A percentile compares a stretch with the other conserved stretches of the same genome.
phyloP scores from a whole-genome alignment of 1,140 invertebrate species.

The Papilio glaucus region DNA sequence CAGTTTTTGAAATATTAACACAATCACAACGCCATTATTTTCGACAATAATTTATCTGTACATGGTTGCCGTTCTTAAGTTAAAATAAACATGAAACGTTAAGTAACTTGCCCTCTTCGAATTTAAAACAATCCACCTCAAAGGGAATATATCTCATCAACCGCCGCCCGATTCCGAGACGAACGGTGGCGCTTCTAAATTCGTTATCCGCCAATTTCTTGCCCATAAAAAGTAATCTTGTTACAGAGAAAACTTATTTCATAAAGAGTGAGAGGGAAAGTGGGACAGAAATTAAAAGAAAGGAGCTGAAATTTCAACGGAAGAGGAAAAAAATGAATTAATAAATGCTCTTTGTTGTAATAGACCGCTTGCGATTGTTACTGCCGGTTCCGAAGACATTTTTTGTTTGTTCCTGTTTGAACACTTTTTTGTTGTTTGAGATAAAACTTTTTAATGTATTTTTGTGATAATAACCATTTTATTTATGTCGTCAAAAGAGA shows the following conservation, averaged over 20 bases:
- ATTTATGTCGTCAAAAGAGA: neutral
- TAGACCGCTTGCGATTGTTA: conserved; percentile 50
- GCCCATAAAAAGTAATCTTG: conserved; percentile 75
- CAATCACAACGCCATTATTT: neutral
- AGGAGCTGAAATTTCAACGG: conserved; percentile 50
- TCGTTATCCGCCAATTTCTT: conserved; percentile 73
- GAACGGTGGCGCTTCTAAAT: conserved; percentile 51
- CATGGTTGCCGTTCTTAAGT: too few relatives aligned
- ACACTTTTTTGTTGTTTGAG: neutral
- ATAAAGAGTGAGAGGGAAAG: conserved; percentile 57
- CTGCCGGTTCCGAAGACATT: conserved; percentile 40
- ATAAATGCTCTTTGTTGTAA: conserved; percentile 66
- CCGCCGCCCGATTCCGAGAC: conserved; percentile 15
- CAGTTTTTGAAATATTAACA: too few relatives aligned
- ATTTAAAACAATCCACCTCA: conserved; percentile 48
- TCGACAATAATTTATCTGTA: neutral
- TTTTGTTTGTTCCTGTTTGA: conserved; percentile 5
- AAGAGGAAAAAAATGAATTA: conserved; percentile 46
- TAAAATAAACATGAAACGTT: conserved; percentile 38
- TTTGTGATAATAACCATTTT: conserved; percentile 4
- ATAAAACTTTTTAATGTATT: conserved; percentile 43
- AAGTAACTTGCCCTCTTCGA: conserved; percentile 37
- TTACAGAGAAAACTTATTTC: conserved; percentile 78
- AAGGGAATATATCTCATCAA: conserved; percentile 37
- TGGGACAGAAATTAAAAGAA: conserved; percentile 62